Conservation (phyloP, 2,888 invertebrate species). For the Agonopterix subpropinquella region DNA sequence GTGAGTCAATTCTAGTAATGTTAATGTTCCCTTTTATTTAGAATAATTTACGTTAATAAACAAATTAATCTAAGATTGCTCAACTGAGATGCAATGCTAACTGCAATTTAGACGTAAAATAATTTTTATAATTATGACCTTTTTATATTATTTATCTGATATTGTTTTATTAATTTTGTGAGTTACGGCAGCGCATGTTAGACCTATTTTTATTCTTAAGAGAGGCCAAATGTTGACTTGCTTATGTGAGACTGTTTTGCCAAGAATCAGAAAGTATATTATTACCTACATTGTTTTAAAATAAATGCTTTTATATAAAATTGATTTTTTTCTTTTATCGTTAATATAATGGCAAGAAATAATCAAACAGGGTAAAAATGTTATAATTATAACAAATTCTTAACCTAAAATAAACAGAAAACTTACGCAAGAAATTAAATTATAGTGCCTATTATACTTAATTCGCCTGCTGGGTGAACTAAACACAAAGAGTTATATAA, state of each 20-base stretch:
- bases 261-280: constrained; percentile 76
- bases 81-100: constrained; percentile 71
- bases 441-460: too few species aligned
- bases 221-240: constrained; percentile 77
- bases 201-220: constrained; percentile 70
- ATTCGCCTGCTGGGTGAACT: too few species aligned
- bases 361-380: too few species aligned
- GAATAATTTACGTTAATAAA: constrained; percentile 65
- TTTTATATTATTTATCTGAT: constrained; percentile 70
- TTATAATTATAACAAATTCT: too few species aligned
- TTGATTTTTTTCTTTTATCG: constrained; percentile 1
- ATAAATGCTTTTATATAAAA: constrained; percentile 75
- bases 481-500: too few species aligned
- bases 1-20: constrained; percentile 74
- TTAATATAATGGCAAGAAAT: too few species aligned
- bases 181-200: constrained; percentile 74
- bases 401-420: too few species aligned
- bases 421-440: too few species aligned
- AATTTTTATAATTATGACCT: constrained; percentile 66
- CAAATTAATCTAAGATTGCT: constrained; percentile 70
- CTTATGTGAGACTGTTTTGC: constrained; percentile 77
- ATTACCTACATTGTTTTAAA: constrained; percentile 76
- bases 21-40: constrained; percentile 69
- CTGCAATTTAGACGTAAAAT: constrained; percentile 62
- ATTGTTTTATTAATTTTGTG: constrained; percentile 64